Evolutionary conservation across 2,113 vertebrate genomes (phyloP).

Genomic region (Rattus norvegicus): DNA sequence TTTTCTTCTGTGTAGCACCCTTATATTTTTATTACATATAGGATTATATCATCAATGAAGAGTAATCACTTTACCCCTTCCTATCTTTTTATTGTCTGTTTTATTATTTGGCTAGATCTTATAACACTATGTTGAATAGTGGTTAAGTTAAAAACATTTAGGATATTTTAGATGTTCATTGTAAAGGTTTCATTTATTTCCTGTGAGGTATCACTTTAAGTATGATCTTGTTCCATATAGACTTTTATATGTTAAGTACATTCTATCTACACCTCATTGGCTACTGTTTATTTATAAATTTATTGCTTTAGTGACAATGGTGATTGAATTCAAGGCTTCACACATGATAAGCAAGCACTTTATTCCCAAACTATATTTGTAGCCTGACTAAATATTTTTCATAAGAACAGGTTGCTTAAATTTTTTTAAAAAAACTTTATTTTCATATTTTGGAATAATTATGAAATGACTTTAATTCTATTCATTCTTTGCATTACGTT

Average conservation of each 20-base stretch:
- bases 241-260: neutral
- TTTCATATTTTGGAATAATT: neutral
- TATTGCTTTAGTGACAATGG: neutral
- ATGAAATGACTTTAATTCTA: neutral
- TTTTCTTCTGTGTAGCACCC: neutral
- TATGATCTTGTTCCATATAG: neutral
- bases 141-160: neutral
- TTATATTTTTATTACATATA: neutral
- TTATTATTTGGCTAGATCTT: neutral
- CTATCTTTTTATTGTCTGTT: neutral
- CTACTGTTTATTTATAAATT: neutral
- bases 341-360: neutral
- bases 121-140: neutral
- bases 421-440: neutral
- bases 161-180: neutral
- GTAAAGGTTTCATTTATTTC: neutral
- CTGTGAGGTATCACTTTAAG: neutral
- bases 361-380: neutral
- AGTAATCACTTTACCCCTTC: neutral
- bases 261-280: neutral
- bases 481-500: neutral
- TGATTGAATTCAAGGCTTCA: neutral
- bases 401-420: neutral
- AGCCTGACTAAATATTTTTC: neutral
- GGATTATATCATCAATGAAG: neutral